phyloP scores from a whole-genome alignment of 2,888 invertebrate species.

The Microplitis deprimator region DNA sequence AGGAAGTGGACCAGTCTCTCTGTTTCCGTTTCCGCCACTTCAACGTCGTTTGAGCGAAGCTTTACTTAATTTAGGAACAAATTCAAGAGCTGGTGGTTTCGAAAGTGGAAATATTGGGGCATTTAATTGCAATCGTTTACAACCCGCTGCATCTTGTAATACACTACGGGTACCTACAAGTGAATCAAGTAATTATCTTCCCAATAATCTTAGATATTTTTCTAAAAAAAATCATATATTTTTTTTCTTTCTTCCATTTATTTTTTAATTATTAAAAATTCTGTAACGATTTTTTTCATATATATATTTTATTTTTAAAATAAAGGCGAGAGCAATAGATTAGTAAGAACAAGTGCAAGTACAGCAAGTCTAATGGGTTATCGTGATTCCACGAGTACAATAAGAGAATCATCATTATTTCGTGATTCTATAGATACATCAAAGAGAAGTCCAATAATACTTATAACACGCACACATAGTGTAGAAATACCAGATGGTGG shows the following conservation, averaged over 20 bases:
- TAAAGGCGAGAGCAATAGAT: constrained; percentile 57
- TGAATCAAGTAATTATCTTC: constrained; percentile 60
- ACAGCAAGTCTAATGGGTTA: constrained; percentile 75
- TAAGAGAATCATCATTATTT: constrained; percentile 37
- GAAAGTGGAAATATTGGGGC: constrained; percentile 61
- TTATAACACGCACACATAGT: constrained; percentile 82
- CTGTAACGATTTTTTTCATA: not conserved
- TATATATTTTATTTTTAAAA: constrained; percentile 18
- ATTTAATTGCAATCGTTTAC: constrained; percentile 73
- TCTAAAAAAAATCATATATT: not conserved
- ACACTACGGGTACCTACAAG: constrained; percentile 78
- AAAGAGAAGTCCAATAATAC: constrained; percentile 78
- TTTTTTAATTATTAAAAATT: not conserved
- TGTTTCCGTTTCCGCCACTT: constrained; percentile 73
- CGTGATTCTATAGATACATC: constrained; percentile 55
- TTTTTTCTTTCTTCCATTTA: not conserved
- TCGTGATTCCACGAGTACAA: constrained; percentile 57
- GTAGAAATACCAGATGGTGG: constrained; percentile 77
- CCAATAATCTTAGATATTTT: not conserved
- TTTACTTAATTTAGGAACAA: constrained; percentile 72
- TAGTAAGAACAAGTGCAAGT: constrained; percentile 72
- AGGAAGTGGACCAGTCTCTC: constrained; percentile 71
- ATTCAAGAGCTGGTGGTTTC: constrained; percentile 55
- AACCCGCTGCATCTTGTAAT: constrained; percentile 79
- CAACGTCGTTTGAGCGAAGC: constrained; percentile 76